Percentiles rank a stretch among this genome's conserved stretches.
phyloP scores from a whole-genome alignment of 2,113 vertebrate species.

The Chiloscyllium plagiosum region DNA sequence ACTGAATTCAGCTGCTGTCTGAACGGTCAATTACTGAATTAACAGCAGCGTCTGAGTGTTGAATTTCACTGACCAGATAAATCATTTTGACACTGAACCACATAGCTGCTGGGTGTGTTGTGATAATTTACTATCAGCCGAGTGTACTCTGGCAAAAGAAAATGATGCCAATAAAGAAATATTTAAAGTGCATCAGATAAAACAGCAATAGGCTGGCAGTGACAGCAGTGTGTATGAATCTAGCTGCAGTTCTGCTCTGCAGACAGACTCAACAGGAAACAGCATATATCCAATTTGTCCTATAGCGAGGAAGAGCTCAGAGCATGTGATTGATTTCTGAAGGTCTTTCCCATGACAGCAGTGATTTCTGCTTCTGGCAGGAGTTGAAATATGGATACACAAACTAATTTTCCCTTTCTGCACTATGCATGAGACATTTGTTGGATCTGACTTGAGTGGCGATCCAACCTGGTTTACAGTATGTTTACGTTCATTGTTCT shows the following conservation, averaged over 20 bases:
- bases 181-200: neutral
- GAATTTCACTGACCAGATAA: neutral
- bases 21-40: neutral
- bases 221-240: neutral
- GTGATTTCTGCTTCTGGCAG: neutral
- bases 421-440: neutral
- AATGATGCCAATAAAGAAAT: neutral
- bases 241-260: neutral
- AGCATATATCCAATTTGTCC: neutral
- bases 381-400: conserved; percentile 18
- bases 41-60: neutral
- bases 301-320: neutral
- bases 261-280: neutral
- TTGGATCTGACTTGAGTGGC: neutral
- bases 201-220: neutral
- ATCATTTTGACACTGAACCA: neutral
- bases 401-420: conserved; percentile 17
- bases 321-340: neutral
- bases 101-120: too few species aligned
- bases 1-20: neutral
- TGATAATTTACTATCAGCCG: neutral
- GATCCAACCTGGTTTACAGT: neutral
- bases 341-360: conserved; percentile 5
- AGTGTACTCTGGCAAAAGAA: neutral
- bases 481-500: neutral